Evolutionary conservation across 2,797 vertebrate species (phyloP), one percentile per base, ranked within the genome.

Genomic region (Xiphorhynchus erythropygius): DNA sequence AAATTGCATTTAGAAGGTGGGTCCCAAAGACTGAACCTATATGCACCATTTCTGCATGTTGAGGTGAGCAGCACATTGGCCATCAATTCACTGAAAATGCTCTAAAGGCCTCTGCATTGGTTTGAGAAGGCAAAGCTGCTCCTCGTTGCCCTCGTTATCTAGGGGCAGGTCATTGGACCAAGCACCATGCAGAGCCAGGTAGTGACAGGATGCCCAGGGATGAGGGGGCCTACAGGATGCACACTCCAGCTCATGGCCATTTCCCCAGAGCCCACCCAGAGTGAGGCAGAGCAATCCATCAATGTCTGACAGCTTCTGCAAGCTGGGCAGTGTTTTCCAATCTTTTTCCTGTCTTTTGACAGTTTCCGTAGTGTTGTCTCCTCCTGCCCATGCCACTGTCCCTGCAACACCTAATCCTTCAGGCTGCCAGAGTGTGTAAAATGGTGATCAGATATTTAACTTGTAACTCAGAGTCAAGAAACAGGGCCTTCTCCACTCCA

Each of bases 191-290:
- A 37, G 39, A 88, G 8, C 15, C 2, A 3, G 17, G 17, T 6
- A 25, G n/a, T 18, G 3, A 37, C 4, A 5, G 13, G 22, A 57
- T 87, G n/a, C 7, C 41, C 7, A 3, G 21, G 25, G 33, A 28
- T 1, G 1, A 88, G 30, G 19, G 10, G 37, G 4, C 5, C 32
- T 23, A 27, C 1, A 1, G 53, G 18, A 49, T 12, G 16, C 1
- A 7, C n/a, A 17, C 13, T 77, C 18, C 32, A 39, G 32, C 33
- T 77, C 2, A 0, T 25, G 41, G 28, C 16, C 14, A 5, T 75
- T 85, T 93, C 25, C 39, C 27, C 47, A 50, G 37, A 73, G 63
- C 37, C 42, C 55, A 6, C 6, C 6, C 4, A 33, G 10, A 63
- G 35, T 5, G 4, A 91, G 52, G 37, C 19, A 71, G 63, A 85